Conservation (phyloP, 2,797 vertebrate species). For the Eutrigla gurnardus region DNA sequence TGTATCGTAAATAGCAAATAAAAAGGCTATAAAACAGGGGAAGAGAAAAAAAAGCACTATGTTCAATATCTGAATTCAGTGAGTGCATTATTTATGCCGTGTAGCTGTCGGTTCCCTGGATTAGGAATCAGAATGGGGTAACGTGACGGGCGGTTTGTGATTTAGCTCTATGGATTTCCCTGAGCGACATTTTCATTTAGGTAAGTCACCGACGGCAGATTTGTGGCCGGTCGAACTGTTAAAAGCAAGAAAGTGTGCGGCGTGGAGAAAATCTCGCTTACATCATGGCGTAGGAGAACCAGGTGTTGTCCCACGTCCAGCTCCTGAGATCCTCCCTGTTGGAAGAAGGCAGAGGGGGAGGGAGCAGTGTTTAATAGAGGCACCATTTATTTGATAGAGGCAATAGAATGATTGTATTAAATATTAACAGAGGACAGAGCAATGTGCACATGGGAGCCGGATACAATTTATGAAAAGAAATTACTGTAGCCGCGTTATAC, state of each 20-base stretch:
- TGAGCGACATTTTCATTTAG: slow-evolving; percentile 32
- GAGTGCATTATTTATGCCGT: slow-evolving; percentile 45
- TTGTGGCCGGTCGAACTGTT: slow-evolving; percentile 1
- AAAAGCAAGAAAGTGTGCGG: not conserved
- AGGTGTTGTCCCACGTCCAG: slow-evolving; percentile 68
- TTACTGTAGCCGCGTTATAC: slow-evolving; percentile 40
- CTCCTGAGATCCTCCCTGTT: slow-evolving; percentile 72
- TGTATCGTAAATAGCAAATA: slow-evolving; percentile 58
- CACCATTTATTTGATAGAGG: slow-evolving; percentile 52
- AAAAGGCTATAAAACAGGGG: slow-evolving; percentile 44
- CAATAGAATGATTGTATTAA: slow-evolving; percentile 67
- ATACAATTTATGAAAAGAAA: slow-evolving; percentile 68
- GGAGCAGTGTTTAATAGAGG: slow-evolving; percentile 42
- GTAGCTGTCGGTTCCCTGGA: slow-evolving; percentile 7
- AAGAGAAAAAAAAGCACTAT: not conserved
- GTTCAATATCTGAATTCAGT: slow-evolving; percentile 35
- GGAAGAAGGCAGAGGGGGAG: slow-evolving; percentile 7
- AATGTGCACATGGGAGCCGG: slow-evolving; percentile 56
- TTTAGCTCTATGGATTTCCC: slow-evolving; percentile 39
- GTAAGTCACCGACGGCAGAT: not conserved
- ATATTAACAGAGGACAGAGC: slow-evolving; percentile 71
- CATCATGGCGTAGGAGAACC: slow-evolving; percentile 83
- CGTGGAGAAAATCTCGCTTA: slow-evolving; percentile 64
- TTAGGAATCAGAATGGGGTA: slow-evolving; percentile 3
- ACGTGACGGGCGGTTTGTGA: slow-evolving; percentile 13